Base-by-base conservation (phyloP, 2,888 invertebrate genomes). In the Himalopsyche anomala region DNA sequence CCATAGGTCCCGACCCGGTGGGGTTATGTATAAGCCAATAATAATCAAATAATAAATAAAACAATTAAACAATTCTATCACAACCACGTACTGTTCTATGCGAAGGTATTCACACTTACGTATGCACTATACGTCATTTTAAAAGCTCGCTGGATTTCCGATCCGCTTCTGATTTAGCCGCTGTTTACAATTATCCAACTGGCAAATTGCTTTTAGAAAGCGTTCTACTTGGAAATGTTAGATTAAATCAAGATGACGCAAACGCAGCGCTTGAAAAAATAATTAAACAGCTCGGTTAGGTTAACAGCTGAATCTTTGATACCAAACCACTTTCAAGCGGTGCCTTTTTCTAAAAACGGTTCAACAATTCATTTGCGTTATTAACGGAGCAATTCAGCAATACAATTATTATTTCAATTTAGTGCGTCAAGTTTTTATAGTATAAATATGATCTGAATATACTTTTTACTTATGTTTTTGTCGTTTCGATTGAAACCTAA, bases 161-260 rank as follows among this genome's bases (percentile, higher is more conserved):
- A 56, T 56, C 19, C 56, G 56, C 19, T 19, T n/a, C 56, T 56
- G 56, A n/a, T 56, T 56, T n/a, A 19, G 56, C n/a, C 56, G 56
- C 56, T 56, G n/a, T 56, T 56, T 56, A 56, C 56, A 56, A 56
- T 56, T 56, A 56, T 56, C 56, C 56, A 19, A 19, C 19, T 19
- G 56, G 56, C 56, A 56, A 56, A 56, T 56, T 56, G 56, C 56
- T 56, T 56, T 56, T 56, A n/a, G 56, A 56, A n/a, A 56, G 56
- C 56, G 17, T n/a, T 56, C 56, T 19, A 56, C 56, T 56, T 56
- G 56, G n/a, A 56, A 56, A 56, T 56, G 17, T 56, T 56, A 56
- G 56, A 56, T 56, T 56, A n/a, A 56, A 56, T 56, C 56, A 56
- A 19, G 56, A 56, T 56, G 56, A 56, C 56, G 56, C 56, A 56